Evolutionary conservation across 2,113 vertebrate genomes (phyloP), one percentile per base, ranked within the genome.

Genomic region (Vicugna pacos): DNA sequence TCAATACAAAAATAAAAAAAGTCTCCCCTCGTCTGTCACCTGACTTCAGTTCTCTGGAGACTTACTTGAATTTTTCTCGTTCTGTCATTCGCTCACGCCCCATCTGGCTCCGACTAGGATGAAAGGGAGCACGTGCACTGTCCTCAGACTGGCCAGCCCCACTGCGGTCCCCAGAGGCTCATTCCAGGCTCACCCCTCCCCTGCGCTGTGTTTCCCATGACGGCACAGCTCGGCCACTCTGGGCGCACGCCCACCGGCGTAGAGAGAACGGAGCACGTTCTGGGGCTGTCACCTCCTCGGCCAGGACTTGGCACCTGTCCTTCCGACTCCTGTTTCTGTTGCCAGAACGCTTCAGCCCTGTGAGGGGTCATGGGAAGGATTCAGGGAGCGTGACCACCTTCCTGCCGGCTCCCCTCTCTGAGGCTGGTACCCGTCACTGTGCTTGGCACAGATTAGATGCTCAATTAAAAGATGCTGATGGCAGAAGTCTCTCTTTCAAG

Each of bases 81-180:
- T 58, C 20, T 1, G 46, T 81, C 9, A 7, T 56, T 65, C 22
- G 14, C 48, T 76, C 11, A 1, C 8, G 28, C n/a, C 3, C n/a
- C 52, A 3, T 17, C 50, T 32, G n/a, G 9, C 28, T 35, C 58
- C 19, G 28, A 48, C 46, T 3, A 13, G 46, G 8, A 42, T 4
- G 35, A 84, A 17, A 6, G 46, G 6, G 58, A 22, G 56, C 15
- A 24, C 28, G 0, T 62, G 15, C 22, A 22, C 17, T 72, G 56
- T 38, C 28, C n/a, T 20, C n/a, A 8, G 17, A 24, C 0, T 0
- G 35, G 35, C n/a, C 26, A 0, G 5, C 4, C 7, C 17, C 7
- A 0, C 20, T 6, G 6, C 11, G 3, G 8, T 12, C 20, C 46
- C 50, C 10, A 0, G 48, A 12, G 3, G 28, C 81, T 9, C 42